Percentiles rank a stretch among this genome's conserved stretches.
Conservation (phyloP, 2,797 vertebrate genomes). For the Lycodopsis pacificus region DNA sequence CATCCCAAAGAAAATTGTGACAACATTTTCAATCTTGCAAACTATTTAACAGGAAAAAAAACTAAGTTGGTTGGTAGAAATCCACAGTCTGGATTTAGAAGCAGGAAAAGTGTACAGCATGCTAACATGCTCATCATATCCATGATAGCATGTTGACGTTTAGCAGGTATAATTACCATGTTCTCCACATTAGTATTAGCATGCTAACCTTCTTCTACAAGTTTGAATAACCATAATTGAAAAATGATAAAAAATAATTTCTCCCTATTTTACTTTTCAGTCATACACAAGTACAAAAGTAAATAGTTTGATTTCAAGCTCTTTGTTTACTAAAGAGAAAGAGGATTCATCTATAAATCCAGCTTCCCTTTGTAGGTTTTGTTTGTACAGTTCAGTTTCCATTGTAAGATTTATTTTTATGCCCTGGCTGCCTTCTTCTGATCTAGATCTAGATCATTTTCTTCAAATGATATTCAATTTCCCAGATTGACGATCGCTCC, state of each 20-base stretch:
- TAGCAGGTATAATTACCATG: neutral
- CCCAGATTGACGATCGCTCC: constrained; percentile 23
- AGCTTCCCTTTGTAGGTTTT: constrained; percentile 24
- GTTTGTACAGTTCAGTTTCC: constrained; percentile 14
- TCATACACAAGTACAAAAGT: neutral
- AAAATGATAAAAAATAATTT: neutral
- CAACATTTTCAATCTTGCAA: neutral
- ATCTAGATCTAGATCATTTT: constrained; percentile 13
- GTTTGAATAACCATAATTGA: neutral
- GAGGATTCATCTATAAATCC: constrained; percentile 25
- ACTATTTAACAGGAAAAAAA: neutral
- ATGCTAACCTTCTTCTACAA: neutral
- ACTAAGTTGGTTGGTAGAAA: neutral
- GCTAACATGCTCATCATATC: neutral
- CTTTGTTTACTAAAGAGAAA: constrained; percentile 31
- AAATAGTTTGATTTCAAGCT: constrained; percentile 21
- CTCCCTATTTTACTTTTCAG: neutral
- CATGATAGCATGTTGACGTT: neutral
- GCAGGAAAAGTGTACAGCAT: neutral
- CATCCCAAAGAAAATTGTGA: neutral
- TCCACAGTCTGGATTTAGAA: neutral
- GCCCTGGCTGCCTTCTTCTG: constrained; percentile 21
- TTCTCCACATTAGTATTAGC: neutral
- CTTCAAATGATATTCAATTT: constrained; percentile 42
- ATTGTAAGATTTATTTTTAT: constrained; percentile 2